Evolutionary conservation across 2,888 invertebrate genomes (phyloP).

Genomic region (Abscondita cerata): DNA sequence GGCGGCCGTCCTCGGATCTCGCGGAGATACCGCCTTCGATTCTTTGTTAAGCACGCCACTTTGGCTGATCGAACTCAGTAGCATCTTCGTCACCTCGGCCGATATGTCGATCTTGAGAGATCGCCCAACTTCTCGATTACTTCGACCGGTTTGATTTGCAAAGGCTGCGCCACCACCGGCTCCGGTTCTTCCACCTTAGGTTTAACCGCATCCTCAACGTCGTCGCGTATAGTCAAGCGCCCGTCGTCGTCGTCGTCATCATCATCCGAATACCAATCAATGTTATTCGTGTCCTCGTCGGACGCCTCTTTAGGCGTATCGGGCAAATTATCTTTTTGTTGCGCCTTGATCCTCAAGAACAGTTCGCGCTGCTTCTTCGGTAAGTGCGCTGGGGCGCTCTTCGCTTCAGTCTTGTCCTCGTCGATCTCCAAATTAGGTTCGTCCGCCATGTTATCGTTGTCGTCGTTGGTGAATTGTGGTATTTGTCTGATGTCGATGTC

Average conservation of each 20-base stretch:
- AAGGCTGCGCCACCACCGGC: not conserved
- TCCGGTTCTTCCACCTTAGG: conserved; percentile 43
- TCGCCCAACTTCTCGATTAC: conserved; percentile 72
- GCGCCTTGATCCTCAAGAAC: conserved; percentile 70
- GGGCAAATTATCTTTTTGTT: conserved; percentile 63
- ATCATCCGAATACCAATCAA: conserved; percentile 78
- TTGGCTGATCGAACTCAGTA: conserved; percentile 65
- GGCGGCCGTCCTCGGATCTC: conserved; percentile 36
- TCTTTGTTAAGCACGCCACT: conserved; percentile 19
- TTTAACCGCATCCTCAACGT: conserved; percentile 50
- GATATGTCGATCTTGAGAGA: conserved; percentile 77
- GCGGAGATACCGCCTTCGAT: conserved; percentile 16
- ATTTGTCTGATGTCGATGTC: conserved; percentile 60
- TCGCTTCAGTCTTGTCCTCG: conserved; percentile 1
- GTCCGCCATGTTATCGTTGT: conserved; percentile 32
- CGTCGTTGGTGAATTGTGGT: conserved; percentile 35
- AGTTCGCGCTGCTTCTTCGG: conserved; percentile 72
- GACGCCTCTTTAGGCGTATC: conserved; percentile 48
- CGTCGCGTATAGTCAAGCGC: conserved; percentile 55
- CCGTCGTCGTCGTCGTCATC: conserved; percentile 71
- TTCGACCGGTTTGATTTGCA: conserved; percentile 62
- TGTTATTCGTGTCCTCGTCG: conserved; percentile 43
- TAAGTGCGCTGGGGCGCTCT: conserved; percentile 61
- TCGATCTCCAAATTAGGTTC: conserved; percentile 38
- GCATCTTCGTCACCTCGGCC: conserved; percentile 73